These are phyloP conservation scores for Chrysomela aeneicollis DNA, from an alignment of 2,888 invertebrate species.

Conservation along the genomic window DNA sequence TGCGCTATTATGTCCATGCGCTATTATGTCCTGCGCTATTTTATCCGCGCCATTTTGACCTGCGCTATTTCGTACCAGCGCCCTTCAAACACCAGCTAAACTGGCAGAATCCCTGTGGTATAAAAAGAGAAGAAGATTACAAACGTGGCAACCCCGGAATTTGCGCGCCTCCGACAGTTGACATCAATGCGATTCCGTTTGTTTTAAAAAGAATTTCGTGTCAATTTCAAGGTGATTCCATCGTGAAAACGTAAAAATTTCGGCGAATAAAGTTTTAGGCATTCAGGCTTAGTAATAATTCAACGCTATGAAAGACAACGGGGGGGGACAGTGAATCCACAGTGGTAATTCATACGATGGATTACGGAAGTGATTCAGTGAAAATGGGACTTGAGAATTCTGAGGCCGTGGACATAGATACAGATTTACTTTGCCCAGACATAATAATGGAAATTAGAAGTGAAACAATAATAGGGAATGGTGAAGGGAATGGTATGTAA, in stretches of 20 bases:
- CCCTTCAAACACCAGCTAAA: too few relatives aligned
- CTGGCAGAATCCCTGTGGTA: not conserved
- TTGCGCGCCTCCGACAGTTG: not conserved
- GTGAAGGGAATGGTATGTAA: slow-evolving; percentile 26
- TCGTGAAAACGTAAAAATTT: too few relatives aligned
- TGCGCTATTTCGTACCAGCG: too few relatives aligned
- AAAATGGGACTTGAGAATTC: slow-evolving; percentile 30
- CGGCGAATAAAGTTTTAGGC: too few relatives aligned
- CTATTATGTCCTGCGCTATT: too few relatives aligned
- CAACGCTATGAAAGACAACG: not conserved
- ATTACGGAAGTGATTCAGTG: not conserved
- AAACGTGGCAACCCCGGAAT: not conserved
- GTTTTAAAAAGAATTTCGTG: not conserved
- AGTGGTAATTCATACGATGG: not conserved
- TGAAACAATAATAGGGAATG: slow-evolving; percentile 42
- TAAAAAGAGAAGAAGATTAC: not conserved
- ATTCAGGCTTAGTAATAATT: too few relatives aligned
- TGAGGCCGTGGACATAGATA: slow-evolving; percentile 48
- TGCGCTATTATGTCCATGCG: too few relatives aligned
- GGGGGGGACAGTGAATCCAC: not conserved
- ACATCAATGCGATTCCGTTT: not conserved
- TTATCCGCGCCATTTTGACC: too few relatives aligned
- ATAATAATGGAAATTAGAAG: slow-evolving; percentile 57
- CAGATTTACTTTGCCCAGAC: slow-evolving; percentile 55
- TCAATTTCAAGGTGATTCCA: too few relatives aligned